phyloP scores from a whole-genome alignment of 2,113 vertebrate species.

The Prunella fulvescens region DNA sequence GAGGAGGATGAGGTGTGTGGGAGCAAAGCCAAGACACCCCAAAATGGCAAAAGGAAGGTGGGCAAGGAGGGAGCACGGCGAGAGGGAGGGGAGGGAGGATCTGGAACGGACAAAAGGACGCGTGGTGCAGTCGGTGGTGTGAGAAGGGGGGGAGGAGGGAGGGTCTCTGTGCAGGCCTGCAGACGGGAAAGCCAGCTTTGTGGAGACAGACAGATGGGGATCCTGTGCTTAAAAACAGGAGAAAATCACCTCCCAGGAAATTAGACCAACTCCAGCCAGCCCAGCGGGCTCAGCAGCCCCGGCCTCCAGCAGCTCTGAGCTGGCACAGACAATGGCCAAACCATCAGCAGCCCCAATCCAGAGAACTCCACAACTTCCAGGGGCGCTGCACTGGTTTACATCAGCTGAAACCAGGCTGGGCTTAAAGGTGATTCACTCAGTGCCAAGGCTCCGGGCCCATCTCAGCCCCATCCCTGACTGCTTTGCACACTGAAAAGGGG shows the following conservation, averaged over 20 bases:
- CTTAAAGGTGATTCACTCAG: background rate
- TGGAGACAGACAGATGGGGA: conserved; percentile 39
- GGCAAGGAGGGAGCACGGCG: background rate
- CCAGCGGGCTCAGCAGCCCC: background rate
- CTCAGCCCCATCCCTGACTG: background rate
- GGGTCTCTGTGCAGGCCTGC: conserved; percentile 37
- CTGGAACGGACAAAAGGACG: conserved; percentile 52
- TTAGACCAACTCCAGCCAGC: background rate
- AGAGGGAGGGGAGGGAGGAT: conserved; percentile 21
- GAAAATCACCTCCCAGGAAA: background rate
- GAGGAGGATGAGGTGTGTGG: background rate
- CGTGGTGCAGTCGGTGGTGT: conserved; percentile 34
- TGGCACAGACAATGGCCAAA: background rate
- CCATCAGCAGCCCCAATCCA: background rate
- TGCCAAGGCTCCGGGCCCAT: background rate
- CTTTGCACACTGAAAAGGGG: background rate
- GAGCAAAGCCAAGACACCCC: background rate
- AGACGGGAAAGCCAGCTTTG: conserved; percentile 43
- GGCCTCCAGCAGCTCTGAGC: background rate
- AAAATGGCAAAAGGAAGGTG: background rate
- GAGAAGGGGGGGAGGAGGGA: conserved; percentile 31
- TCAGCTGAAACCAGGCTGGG: background rate
- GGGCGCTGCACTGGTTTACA: background rate
- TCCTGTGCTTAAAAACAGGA: background rate
- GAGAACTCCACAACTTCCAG: background rate